Base-by-base conservation (phyloP, 2,113 vertebrate genomes). In the Parus major region DNA sequence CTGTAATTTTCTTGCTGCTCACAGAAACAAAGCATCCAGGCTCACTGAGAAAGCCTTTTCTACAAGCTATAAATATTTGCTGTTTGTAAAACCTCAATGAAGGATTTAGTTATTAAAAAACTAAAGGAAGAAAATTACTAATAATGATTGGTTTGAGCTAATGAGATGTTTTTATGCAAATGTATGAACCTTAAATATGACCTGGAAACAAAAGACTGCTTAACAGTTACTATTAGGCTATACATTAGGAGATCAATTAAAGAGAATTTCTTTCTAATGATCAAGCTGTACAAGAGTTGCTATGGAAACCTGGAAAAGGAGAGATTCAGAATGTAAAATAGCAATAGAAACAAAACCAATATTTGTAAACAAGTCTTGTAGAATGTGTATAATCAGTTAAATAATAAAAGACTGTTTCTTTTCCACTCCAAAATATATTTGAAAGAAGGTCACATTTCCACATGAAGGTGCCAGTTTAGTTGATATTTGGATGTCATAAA, bases 221-320 rank as follows among this genome's bases (percentile, higher is more conserved):
- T 98, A 98, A 98, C 98, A 98, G 98, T 98, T 98, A 98, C 98
- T 98, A 98, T 98, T 98, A 98, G 98, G 98, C 98, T 97, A 98
- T 99, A 98, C 99, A 99, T 99, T 99, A 99, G 99, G 98, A 98
- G 98, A 99, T 99, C 99, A 99, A 99, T 99, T 99, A 99, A 99
- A 98, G 97, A 98, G 98, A 98, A 98, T 97, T 98, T 98, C 97
- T 98, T 98, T 98, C 96, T 98, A 98, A 98, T 98, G 98, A 99
- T 90, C 90, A 98, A 97, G 97, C 94, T 93, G 76, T 96, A 96
- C 95, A 94, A 95, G 88, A 73, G 98, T 99, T 99, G 92, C 97
- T 96, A 98, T 98, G 96, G 98, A 97, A 98, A 99, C 98, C 90
- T 97, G 96, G 91, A 97, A 95, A 92, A 89, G 92, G 88, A 95